Conservation (phyloP, 2,113 vertebrate species). For the Gulo gulo region DNA sequence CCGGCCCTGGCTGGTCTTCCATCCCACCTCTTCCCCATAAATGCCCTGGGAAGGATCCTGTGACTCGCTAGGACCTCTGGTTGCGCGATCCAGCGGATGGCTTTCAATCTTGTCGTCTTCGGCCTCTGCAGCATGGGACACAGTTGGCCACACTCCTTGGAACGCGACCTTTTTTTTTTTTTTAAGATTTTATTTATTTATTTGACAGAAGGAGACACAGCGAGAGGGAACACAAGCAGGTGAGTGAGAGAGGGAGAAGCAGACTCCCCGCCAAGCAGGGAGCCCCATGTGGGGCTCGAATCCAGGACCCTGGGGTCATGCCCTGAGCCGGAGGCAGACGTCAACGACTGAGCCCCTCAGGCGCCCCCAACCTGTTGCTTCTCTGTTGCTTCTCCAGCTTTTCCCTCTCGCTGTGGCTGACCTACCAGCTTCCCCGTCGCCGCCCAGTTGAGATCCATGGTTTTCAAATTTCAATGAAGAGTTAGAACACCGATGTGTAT, state of each 20-base stretch:
- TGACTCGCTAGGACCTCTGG: neutral
- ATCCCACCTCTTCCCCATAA: neutral
- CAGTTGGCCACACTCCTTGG: neutral
- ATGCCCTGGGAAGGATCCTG: neutral
- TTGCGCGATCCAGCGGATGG: neutral
- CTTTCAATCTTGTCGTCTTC: neutral
- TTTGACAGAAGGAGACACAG: too few species aligned
- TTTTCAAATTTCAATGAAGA: neutral
- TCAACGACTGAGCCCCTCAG: too few species aligned
- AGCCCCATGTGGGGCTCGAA: too few species aligned
- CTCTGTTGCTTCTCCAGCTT: neutral
- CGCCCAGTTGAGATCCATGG: neutral
- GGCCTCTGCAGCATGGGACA: neutral
- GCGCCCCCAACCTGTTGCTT: neutral
- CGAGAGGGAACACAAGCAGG: too few species aligned
- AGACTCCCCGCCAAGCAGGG: too few species aligned
- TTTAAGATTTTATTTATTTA: too few species aligned
- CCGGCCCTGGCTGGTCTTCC: neutral
- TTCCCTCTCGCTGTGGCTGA: neutral
- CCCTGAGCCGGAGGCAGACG: too few species aligned
- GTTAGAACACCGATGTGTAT: neutral
- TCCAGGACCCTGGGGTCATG: too few species aligned
- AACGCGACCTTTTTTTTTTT: neutral
- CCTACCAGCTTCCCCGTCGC: neutral
- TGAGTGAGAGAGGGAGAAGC: too few species aligned